Evolutionary conservation across 2,888 invertebrate species (phyloP).

Genomic region (Trachelus iudaicus): DNA sequence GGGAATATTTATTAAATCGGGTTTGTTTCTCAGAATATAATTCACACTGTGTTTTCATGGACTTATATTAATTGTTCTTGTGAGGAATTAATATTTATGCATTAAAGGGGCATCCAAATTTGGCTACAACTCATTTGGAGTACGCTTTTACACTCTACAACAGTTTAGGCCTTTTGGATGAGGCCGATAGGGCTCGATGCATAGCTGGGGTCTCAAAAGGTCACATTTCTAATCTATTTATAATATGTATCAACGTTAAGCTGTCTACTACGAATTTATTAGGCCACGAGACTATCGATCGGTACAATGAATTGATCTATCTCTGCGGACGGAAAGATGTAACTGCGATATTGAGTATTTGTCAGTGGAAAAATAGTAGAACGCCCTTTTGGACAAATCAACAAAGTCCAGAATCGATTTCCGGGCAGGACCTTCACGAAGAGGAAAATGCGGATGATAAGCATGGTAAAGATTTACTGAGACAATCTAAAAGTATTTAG

Average conservation of each 20-base stretch:
- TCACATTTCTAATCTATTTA: constrained; percentile 10
- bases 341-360: constrained; percentile 63
- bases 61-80: background rate
- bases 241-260: background rate
- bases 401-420: background rate
- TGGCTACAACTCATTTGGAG: constrained; percentile 45
- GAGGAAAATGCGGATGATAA: background rate
- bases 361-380: constrained; percentile 68
- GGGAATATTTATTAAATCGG: constrained; percentile 44
- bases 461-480: background rate
- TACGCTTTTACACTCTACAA: constrained; percentile 40
- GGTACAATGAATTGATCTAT: constrained; percentile 65
- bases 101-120: constrained; percentile 34
- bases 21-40: constrained; percentile 24
- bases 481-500: background rate
- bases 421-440: background rate
- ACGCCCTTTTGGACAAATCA: constrained; percentile 64
- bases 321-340: constrained; percentile 59
- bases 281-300: constrained; percentile 69
- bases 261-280: constrained; percentile 2
- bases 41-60: background rate
- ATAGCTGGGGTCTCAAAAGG: constrained; percentile 51
- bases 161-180: constrained; percentile 24
- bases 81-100: background rate
- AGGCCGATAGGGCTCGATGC: constrained; percentile 45